These are phyloP conservation scores for Paralichthys olivaceus DNA, from an alignment of 2,113 vertebrate species.

Conservation along the genomic window DNA sequence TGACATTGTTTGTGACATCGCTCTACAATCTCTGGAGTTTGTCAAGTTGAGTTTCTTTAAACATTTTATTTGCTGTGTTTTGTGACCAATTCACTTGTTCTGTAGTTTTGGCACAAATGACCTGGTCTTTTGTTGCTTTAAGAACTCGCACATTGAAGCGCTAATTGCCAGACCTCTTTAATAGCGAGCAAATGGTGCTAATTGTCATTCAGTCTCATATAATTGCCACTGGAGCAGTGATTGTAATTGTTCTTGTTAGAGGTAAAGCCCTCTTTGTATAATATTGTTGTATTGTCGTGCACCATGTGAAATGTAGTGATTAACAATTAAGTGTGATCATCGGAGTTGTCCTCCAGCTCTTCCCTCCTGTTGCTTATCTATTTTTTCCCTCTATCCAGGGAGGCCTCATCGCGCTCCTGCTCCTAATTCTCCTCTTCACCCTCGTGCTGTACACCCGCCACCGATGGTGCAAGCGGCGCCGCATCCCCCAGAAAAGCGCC, in stretches of 20 bases:
- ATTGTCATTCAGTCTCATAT: constrained; percentile 43
- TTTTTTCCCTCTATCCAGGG: constrained; percentile 82
- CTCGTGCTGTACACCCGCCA: constrained; percentile 94
- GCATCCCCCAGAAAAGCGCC: constrained; percentile 95
- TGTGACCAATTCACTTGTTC: neutral
- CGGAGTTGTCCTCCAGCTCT: neutral
- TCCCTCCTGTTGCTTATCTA: constrained; percentile 1
- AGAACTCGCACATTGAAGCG: constrained; percentile 27
- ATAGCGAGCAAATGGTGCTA: constrained; percentile 33
- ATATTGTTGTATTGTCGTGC: neutral
- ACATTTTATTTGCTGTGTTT: neutral
- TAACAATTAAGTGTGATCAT: constrained; percentile 3
- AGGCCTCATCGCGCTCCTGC: constrained; percentile 92
- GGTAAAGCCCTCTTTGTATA: constrained; percentile 13
- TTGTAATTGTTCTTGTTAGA: constrained; percentile 41
- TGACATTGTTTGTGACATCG: constrained; percentile 1
- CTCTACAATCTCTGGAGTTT: neutral
- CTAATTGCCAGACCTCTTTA: constrained; percentile 45
- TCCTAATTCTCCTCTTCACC: constrained; percentile 94
- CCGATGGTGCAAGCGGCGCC: constrained; percentile 93
- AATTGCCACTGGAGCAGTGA: constrained; percentile 23
- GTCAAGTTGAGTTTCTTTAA: neutral
- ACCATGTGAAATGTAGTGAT: constrained; percentile 3
- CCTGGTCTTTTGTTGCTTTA: constrained; percentile 12
- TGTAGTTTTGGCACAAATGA: neutral